Percentiles rank a stretch among this genome's conserved stretches.
Evolutionary conservation across 2,888 invertebrate species (phyloP).

Genomic region (Stratiomys singularior): DNA sequence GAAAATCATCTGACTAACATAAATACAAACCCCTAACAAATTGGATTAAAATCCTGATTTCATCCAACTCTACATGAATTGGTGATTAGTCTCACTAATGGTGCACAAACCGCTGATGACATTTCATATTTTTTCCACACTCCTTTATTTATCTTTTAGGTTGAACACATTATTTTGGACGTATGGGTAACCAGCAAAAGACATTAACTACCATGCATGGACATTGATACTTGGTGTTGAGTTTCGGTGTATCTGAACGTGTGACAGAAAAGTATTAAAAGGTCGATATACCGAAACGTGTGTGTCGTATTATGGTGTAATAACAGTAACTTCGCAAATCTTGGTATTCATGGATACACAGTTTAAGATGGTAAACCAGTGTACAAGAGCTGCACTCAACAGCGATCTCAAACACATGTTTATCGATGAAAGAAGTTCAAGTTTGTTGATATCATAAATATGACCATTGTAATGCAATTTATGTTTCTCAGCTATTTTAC

Average conservation of each 20-base stretch:
- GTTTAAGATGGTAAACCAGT: too few species aligned
- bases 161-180: neutral
- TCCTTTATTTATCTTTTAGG: neutral
- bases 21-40: slow-evolving; percentile 14
- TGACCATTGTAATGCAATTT: slow-evolving; percentile 36
- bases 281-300: slow-evolving; percentile 24
- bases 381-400: too few species aligned
- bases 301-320: neutral
- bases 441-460: slow-evolving; percentile 21
- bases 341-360: neutral
- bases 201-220: neutral
- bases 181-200: neutral
- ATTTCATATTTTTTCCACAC: slow-evolving; percentile 22
- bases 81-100: slow-evolving; percentile 35
- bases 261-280: slow-evolving; percentile 25
- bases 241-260: neutral
- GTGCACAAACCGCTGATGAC: slow-evolving; percentile 14
- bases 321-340: neutral
- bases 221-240: neutral
- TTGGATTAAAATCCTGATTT: slow-evolving; percentile 33
- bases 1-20: neutral
- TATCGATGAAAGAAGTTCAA: neutral
- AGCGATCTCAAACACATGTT: too few species aligned
- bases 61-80: slow-evolving; percentile 22
- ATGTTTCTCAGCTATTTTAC: slow-evolving; percentile 34